phyloP scores from a whole-genome alignment of 2,113 vertebrate genomes.

The Pseudopodoces humilis region DNA sequence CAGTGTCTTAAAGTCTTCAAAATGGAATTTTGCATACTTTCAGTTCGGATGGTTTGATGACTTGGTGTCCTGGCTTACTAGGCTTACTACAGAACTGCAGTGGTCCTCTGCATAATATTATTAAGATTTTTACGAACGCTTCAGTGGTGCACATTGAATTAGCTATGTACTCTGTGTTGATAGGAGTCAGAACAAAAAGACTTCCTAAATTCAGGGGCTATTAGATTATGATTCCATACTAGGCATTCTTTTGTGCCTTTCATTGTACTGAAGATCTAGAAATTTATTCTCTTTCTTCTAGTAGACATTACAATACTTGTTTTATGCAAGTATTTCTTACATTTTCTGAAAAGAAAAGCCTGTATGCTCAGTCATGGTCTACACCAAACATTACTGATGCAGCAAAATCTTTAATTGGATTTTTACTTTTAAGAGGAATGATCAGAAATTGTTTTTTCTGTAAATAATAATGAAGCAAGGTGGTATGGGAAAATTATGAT shows the following conservation, averaged over 20 bases:
- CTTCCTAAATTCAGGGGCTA: not conserved
- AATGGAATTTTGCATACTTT: not conserved
- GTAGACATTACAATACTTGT: not conserved
- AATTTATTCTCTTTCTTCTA: not conserved
- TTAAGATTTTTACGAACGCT: not conserved
- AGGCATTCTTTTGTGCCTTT: not conserved
- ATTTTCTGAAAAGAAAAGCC: not conserved
- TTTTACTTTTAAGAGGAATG: constrained; percentile 20
- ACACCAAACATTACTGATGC: not conserved
- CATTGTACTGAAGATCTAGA: not conserved
- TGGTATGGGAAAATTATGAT: not conserved
- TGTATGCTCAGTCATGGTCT: not conserved
- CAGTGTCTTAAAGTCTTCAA: not conserved
- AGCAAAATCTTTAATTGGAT: constrained; percentile 30
- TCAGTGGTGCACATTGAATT: not conserved
- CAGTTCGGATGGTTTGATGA: not conserved
- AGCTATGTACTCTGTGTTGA: not conserved
- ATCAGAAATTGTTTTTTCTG: constrained; percentile 21
- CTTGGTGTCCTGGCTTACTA: not conserved
- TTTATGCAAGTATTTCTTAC: not conserved
- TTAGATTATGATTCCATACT: not conserved
- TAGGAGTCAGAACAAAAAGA: not conserved
- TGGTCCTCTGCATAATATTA: not conserved
- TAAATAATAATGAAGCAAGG: constrained; percentile 41
- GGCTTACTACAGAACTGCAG: not conserved